These are phyloP conservation scores for Lanistes nyassanus DNA, from an alignment of 1,140 invertebrate genomes.

Conservation along the genomic window DNA sequence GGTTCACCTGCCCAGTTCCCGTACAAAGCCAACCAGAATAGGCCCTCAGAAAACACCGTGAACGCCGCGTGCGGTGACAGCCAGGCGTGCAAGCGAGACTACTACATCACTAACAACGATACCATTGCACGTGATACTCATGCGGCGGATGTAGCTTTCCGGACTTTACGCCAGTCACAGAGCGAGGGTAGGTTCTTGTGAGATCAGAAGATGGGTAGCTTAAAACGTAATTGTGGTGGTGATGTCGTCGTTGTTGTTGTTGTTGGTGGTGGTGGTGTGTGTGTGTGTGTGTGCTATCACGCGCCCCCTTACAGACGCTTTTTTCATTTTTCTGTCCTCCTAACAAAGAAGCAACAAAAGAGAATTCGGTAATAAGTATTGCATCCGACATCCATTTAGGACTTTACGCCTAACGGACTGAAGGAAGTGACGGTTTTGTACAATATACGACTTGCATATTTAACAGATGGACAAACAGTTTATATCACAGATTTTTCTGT, in stretches of 20 bases:
- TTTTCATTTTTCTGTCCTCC: no score
- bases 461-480: no score
- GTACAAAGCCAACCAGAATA: neutral
- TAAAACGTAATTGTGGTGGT: neutral
- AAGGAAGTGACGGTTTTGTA: no score
- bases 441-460: no score
- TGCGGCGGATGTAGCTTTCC: neutral
- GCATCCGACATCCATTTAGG: no score
- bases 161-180: constrained; percentile 2
- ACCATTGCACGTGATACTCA: constrained; percentile 15
- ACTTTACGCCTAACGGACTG: no score
- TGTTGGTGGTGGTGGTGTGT: no score
- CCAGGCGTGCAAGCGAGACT: constrained; percentile 18
- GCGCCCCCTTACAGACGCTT: neutral
- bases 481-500: no score
- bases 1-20: neutral
- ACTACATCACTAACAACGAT: constrained; percentile 15
- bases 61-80: neutral
- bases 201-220: neutral
- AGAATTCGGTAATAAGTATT: neutral
- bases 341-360: neutral
- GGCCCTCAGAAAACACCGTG: neutral
- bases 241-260: neutral
- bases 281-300: no score
- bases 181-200: constrained; percentile 14